Conservation (phyloP, 2,113 vertebrate genomes). For the Eulemur rufifrons region DNA sequence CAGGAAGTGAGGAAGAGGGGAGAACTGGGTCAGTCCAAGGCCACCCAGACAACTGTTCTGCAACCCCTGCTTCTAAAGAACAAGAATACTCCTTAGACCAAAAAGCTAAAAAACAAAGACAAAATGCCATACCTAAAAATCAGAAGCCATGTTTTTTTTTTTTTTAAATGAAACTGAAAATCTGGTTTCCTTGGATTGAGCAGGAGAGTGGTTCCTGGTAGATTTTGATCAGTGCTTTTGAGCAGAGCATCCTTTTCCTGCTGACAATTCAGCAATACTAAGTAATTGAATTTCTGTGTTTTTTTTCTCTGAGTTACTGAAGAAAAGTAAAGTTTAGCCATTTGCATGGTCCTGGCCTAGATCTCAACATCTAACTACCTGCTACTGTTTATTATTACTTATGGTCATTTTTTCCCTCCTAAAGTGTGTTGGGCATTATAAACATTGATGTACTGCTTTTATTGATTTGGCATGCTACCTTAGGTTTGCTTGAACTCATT, state of each 20-base stretch:
- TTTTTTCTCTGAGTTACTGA: neutral
- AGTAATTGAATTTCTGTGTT: neutral
- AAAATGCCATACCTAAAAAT: neutral
- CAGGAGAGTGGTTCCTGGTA: neutral
- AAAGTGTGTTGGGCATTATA: neutral
- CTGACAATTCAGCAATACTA: neutral
- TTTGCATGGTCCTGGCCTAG: neutral
- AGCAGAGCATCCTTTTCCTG: neutral
- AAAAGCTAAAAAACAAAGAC: neutral
- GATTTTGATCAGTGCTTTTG: neutral
- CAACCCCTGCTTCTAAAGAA: neutral
- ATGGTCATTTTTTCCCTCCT: neutral
- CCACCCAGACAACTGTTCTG: neutral
- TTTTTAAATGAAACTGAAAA: constrained; percentile 27
- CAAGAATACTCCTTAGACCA: neutral
- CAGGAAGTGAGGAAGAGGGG: neutral
- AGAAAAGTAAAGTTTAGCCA: neutral
- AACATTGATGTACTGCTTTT: neutral
- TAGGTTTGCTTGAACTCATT: neutral
- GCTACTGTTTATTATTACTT: neutral
- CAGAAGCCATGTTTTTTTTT: neutral
- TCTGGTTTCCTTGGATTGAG: neutral
- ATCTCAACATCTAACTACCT: neutral
- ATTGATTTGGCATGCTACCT: neutral
- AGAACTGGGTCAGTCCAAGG: no score